Evolutionary conservation across 2,113 vertebrate genomes (phyloP).

Genomic region (Sarotherodon lohbergeri): DNA sequence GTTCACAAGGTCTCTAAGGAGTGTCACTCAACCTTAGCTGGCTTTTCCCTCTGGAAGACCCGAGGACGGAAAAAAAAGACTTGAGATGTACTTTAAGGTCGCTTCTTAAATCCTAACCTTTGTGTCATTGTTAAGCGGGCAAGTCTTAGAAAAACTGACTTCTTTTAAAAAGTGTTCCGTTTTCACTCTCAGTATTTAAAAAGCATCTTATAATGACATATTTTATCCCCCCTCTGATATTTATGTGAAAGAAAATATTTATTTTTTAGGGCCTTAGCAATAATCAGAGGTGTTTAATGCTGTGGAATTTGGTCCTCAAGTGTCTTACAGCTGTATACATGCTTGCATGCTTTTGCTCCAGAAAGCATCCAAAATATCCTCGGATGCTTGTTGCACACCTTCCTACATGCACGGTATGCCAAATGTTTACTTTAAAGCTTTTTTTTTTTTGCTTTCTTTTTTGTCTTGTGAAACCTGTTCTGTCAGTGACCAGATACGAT

Average conservation of each 20-base stretch:
- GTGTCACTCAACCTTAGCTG: slow-evolving; percentile 42
- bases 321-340: background rate
- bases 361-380: background rate
- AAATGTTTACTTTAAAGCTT: slow-evolving; percentile 11
- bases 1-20: slow-evolving; percentile 53
- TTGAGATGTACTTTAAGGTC: background rate
- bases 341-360: background rate
- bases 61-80: background rate
- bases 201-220: background rate
- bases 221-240: background rate
- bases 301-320: background rate
- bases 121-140: background rate
- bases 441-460: background rate
- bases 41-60: background rate
- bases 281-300: background rate
- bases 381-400: background rate
- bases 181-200: background rate
- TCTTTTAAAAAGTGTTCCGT: slow-evolving; percentile 26
- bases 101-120: background rate
- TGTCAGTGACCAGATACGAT: background rate
- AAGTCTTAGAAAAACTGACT: background rate
- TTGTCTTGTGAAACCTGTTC: background rate
- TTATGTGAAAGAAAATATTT: background rate
- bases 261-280: background rate
- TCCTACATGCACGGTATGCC: background rate